Conservation (phyloP, 2,888 invertebrate species). For the Leptinotarsa tumamoca region DNA sequence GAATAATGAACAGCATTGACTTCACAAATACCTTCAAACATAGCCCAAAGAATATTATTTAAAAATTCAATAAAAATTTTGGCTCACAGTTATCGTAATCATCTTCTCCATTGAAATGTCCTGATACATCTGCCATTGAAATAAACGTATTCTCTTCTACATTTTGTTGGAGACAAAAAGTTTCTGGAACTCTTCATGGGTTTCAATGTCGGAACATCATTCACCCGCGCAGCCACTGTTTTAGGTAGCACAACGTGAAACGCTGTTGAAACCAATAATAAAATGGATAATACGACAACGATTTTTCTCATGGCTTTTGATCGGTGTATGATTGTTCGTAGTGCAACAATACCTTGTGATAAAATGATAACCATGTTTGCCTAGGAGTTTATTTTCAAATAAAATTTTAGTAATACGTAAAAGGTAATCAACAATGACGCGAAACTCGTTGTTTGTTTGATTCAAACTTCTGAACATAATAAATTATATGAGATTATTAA, state of each 20-base stretch:
- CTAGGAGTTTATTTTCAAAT: neutral
- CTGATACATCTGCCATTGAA: constrained; percentile 37
- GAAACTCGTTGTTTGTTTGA: too few relatives aligned
- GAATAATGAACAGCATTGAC: too few relatives aligned
- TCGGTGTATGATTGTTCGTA: neutral
- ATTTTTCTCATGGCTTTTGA: constrained; percentile 3
- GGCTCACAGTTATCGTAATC: neutral
- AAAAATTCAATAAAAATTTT: too few relatives aligned
- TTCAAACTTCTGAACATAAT: too few relatives aligned
- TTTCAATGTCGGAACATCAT: neutral
- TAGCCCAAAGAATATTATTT: too few relatives aligned
- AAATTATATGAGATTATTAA: too few relatives aligned
- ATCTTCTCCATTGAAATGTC: constrained; percentile 3
- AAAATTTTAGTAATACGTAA: neutral
- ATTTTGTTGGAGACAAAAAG: constrained; percentile 26
- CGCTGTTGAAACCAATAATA: neutral
- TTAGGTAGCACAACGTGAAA: neutral
- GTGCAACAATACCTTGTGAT: constrained; percentile 4
- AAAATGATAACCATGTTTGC: constrained; percentile 16
- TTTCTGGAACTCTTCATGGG: constrained; percentile 27
- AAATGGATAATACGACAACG: neutral
- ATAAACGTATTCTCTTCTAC: constrained; percentile 33
- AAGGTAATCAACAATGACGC: neutral
- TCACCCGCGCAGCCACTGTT: neutral
- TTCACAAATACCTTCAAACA: too few relatives aligned